A percentile compares a stretch with the other conserved stretches of the same genome.
These are phyloP conservation scores for Itoplectis maculator DNA, from an alignment of 2,888 invertebrate genomes.

Conservation along the genomic window DNA sequence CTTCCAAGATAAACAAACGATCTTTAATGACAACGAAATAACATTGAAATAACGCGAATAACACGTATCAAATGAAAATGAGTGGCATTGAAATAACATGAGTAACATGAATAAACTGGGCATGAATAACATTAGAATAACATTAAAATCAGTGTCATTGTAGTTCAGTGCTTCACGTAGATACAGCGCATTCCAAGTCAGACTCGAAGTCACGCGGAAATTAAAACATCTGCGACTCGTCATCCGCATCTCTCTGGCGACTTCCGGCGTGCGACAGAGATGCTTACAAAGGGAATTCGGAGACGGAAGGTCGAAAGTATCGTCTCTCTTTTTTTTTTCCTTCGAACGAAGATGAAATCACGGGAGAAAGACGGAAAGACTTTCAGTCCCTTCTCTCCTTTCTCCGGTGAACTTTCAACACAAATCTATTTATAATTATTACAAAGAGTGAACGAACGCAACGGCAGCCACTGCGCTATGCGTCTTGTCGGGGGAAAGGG, in stretches of 20 bases:
- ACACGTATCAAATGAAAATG: no score
- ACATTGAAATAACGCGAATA: no score
- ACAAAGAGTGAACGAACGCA: constrained; percentile 79
- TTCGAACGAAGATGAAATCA: constrained; percentile 39
- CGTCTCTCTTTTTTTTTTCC: constrained; percentile 63
- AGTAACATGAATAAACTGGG: no score
- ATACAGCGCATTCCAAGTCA: no score
- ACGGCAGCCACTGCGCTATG: constrained; percentile 61
- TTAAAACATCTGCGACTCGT: neutral
- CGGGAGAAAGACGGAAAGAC: constrained; percentile 34
- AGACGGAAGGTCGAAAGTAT: neutral
- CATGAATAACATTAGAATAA: no score
- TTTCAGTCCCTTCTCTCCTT: constrained; percentile 42
- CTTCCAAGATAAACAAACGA: neutral
- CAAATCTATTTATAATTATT: constrained; percentile 71
- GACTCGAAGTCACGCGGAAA: no score
- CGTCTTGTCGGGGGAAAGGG: constrained; percentile 51
- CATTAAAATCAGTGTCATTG: no score
- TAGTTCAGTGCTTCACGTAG: no score
- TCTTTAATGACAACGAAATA: neutral
- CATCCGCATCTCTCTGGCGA: neutral
- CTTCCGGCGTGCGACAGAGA: neutral
- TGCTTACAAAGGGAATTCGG: no score
- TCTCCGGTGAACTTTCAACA: constrained; percentile 53
- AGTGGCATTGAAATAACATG: no score